Base-by-base conservation (phyloP, 2,797 vertebrate species). In the Ctenochaetus hawaiiensis region DNA sequence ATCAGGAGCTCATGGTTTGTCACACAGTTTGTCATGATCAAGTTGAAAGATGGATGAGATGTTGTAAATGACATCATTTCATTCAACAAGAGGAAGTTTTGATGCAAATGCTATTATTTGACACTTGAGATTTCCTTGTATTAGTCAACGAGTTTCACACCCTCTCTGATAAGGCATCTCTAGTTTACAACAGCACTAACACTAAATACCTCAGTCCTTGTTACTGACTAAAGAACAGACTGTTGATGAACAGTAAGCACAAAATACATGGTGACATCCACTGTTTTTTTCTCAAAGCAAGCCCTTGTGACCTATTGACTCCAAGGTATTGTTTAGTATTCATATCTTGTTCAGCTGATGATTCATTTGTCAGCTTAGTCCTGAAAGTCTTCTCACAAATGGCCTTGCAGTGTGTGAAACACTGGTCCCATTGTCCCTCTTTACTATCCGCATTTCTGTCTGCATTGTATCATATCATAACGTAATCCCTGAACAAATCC, bases 401-500 rank as follows among this genome's bases (percentile, higher is more conserved):
- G 57, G 44, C 67, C 61, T 82, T 83, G 80, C 83, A 88, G 83
- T 86, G 39, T 77, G 78, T 72, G 48, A 77, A 86, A 94, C 94
- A 94, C 78, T 90, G 73, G 48, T 77, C 34, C 67, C 88, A 89
- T 94, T 94, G 91, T 94, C 66, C 80, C 12, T 57, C 44, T 60
- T 53, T 59, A 67, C 76, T 22, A 44, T 79, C 67, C 72, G 77
- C 78, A 66, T 81, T 81, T 82, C 87, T 76, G 74, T 82, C 84
- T 87, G 74, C 77, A 78, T 93, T 91, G 85, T 91, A 82, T 94
- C 82, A 88, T 87, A 92, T 91, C 89, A 85, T 88, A 88, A 86
- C 41, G 75, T 89, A 87, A 93, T 87, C 88, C 74, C 77, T 87
- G 72, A 93, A 88, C 91, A 92, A 90, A 92, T 88, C 80, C 67